Evolutionary conservation across 1,140 invertebrate genomes (phyloP), one percentile per base, ranked within the genome.

Genomic region (Zaprionus kolodkinae): DNA sequence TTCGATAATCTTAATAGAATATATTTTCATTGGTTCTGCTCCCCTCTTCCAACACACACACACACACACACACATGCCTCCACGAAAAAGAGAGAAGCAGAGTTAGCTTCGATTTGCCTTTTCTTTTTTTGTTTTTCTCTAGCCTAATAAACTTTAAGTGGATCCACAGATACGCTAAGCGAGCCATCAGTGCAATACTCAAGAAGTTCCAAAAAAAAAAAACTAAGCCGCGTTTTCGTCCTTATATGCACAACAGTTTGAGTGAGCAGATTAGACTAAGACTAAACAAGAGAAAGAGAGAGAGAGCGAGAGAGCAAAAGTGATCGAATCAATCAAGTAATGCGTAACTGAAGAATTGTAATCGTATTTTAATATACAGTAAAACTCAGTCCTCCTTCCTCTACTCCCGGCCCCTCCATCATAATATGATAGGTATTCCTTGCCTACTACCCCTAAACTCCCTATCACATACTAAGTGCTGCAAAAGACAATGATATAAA

Each of bases 101-200:
- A 15, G 33, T 13, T 56, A 54, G 62, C 54, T 65, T 55, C 50
- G 43, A 55, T 43, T 55, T 54, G 9, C 33, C 54, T 40, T 45
- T 43, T 43, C 9, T n/a, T 45, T 15, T 45, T 15, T 45, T 15
- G 15, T 15, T 45, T n/a, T 45, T 45, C 40, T 45, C 40, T 45
- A 45, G 40, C 40, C n/a, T 45, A 15, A 45, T 45, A 45, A 45
- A 15, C 35, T 63, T 56, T 74, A 63, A 63, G 67, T 63, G 50
- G 30, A 70, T 45, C 40, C 40, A 63, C 3, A 55, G 21, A 21
- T 6, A 73, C 40, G 56, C 45, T 59, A 52, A 43, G 59, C 33
- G 35, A 69, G 30, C 7, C 30, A 74, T 75, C 60, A 33, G 72
- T 75, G 67, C 72, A 75, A 70, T 75, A 75, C 72, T 75, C 72